A percentile compares a stretch with the other conserved stretches of the same genome.
phyloP scores from a whole-genome alignment of 2,797 vertebrate genomes.

The Lophius americanus region DNA sequence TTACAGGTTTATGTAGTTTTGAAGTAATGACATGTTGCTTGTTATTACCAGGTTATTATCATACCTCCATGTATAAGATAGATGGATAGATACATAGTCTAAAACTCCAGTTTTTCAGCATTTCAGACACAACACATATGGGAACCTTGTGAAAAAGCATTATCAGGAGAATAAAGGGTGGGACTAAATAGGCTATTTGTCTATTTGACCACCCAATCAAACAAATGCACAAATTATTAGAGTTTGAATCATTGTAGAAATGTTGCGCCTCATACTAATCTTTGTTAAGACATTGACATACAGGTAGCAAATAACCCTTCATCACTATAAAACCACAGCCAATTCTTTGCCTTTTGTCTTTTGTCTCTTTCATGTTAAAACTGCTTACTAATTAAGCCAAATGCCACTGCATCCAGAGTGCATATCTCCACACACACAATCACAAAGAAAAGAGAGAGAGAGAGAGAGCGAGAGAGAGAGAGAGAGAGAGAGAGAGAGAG shows the following conservation, averaged over 20 bases:
- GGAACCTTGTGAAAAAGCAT: no score
- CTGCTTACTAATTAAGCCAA: conserved; percentile 70
- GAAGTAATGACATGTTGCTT: no score
- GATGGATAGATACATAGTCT: no score
- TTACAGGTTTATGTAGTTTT: no score
- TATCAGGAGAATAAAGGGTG: neutral
- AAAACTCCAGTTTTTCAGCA: no score
- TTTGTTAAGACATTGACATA: conserved; percentile 3
- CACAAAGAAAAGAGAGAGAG: conserved; percentile 21
- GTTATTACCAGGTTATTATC: no score
- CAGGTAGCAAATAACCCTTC: conserved; percentile 37
- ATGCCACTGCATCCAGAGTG: conserved; percentile 70
- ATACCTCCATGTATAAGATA: no score
- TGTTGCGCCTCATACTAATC: neutral
- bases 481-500: conserved; percentile 6
- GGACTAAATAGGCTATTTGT: neutral
- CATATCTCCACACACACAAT: conserved; percentile 49
- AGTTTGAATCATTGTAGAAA: neutral
- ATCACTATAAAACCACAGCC: conserved; percentile 31
- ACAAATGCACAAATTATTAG: neutral
- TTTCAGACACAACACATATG: no score
- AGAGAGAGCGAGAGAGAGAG: conserved; percentile 20
- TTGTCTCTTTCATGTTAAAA: conserved; percentile 70
- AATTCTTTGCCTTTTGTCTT: conserved; percentile 54
- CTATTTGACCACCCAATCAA: conserved; percentile 9